Evolutionary conservation across 2,888 invertebrate species (phyloP).

Genomic region (Melolontha melolontha): DNA sequence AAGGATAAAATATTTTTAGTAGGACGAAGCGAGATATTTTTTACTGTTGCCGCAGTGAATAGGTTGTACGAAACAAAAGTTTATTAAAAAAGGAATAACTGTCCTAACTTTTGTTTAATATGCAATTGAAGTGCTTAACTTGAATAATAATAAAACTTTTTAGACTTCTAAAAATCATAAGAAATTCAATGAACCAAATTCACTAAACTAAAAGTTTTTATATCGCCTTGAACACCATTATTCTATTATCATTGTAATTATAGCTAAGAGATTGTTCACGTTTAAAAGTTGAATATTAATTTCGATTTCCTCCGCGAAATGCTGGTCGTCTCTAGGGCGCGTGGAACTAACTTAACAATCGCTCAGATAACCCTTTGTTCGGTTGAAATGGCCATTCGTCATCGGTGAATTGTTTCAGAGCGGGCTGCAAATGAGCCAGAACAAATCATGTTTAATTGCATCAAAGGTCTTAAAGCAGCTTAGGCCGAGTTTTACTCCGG

Average conservation of each 20-base stretch:
- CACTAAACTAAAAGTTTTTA: no score
- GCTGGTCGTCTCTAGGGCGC: constrained; percentile 5
- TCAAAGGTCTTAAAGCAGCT: constrained; percentile 62
- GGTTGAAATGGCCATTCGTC: constrained; percentile 62
- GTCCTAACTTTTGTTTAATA: no score
- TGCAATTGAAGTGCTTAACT: no score
- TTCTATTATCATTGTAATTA: neutral
- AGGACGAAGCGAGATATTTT: no score
- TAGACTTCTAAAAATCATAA: no score
- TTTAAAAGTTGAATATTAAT: constrained; percentile 20
- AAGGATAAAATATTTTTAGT: no score
- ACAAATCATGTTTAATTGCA: constrained; percentile 68
- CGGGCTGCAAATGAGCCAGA: constrained; percentile 62
- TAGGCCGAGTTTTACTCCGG: constrained; percentile 54
- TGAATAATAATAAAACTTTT: no score
- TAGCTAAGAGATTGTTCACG: neutral
- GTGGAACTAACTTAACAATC: constrained; percentile 59
- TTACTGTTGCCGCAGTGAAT: no score
- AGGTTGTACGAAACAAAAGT: no score
- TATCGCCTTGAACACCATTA: no score
- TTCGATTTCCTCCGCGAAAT: constrained; percentile 15
- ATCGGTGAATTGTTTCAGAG: constrained; percentile 59
- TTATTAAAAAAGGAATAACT: no score
- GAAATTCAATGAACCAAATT: no score
- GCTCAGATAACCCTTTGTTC: constrained; percentile 62